These are phyloP conservation scores for Turdus rufiventris DNA, from an alignment of 2,113 vertebrate genomes.

Conservation along the genomic window DNA sequence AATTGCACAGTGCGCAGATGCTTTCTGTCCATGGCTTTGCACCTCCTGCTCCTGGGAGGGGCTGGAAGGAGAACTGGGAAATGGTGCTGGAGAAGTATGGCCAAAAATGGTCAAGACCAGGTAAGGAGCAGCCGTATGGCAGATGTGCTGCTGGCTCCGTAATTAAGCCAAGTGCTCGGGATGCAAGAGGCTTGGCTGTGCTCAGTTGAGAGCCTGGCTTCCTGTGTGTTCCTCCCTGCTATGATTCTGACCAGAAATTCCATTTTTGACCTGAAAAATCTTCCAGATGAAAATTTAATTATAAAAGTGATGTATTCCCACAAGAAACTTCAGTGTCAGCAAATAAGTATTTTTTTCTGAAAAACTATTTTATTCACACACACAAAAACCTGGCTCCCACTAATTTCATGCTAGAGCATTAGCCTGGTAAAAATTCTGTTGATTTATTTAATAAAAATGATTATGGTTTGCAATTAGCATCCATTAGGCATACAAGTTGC, in stretches of 20 bases:
- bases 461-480: not conserved
- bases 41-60: not conserved
- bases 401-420: not conserved
- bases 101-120: not conserved
- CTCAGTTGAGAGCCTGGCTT: not conserved
- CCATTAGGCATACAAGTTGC: not conserved
- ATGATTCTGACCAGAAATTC: constrained; percentile 48
- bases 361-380: not conserved
- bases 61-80: not conserved
- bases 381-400: not conserved
- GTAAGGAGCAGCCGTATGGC: not conserved
- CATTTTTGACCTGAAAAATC: constrained; percentile 57
- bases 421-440: not conserved
- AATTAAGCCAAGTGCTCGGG: not conserved
- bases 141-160: not conserved
- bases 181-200: not conserved
- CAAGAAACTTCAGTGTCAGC: constrained; percentile 46
- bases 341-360: not conserved
- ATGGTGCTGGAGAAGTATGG: not conserved
- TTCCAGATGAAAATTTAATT: constrained; percentile 64
- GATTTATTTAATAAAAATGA: not conserved
- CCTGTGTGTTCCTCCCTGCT: constrained; percentile 38
- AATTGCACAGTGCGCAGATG: not conserved
- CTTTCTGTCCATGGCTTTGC: not conserved
- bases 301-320: constrained; percentile 47